phyloP scores from a whole-genome alignment of 2,113 vertebrate species.

The Himantopus leucocephalus region DNA sequence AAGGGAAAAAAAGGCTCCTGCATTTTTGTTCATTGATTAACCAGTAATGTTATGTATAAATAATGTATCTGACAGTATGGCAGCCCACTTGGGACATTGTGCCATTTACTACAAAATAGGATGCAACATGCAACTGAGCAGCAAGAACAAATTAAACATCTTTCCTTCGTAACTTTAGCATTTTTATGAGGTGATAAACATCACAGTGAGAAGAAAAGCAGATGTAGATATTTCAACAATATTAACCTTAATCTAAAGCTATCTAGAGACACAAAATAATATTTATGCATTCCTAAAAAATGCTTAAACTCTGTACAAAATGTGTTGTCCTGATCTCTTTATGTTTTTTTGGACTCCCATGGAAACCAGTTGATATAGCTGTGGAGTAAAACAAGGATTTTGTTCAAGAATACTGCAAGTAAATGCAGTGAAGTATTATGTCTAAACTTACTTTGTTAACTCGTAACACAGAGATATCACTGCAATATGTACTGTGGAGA shows the following conservation, averaged over 20 bases:
- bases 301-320: not conserved
- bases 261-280: slow-evolving; percentile 62
- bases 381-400: not conserved
- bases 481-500: not conserved
- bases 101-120: slow-evolving; percentile 84
- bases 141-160: slow-evolving; percentile 81
- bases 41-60: slow-evolving; percentile 85
- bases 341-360: not conserved
- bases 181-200: slow-evolving; percentile 83
- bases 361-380: not conserved
- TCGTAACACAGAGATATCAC: not conserved
- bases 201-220: slow-evolving; percentile 65
- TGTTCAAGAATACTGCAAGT: not conserved
- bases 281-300: slow-evolving; percentile 46
- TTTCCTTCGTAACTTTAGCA: slow-evolving; percentile 79
- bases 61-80: slow-evolving; percentile 84
- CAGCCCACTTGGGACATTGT: slow-evolving; percentile 80
- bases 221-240: slow-evolving; percentile 75
- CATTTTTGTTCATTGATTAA: slow-evolving; percentile 83
- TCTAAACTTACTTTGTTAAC: not conserved
- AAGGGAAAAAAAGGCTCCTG: slow-evolving; percentile 50
- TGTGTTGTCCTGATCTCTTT: not conserved
- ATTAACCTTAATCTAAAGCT: slow-evolving; percentile 73
- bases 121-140: slow-evolving; percentile 80
- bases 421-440: not conserved